Percentiles rank a stretch among this genome's conserved stretches.
phyloP scores from a whole-genome alignment of 1,140 invertebrate genomes.

The Cheumatopsyche charites region DNA sequence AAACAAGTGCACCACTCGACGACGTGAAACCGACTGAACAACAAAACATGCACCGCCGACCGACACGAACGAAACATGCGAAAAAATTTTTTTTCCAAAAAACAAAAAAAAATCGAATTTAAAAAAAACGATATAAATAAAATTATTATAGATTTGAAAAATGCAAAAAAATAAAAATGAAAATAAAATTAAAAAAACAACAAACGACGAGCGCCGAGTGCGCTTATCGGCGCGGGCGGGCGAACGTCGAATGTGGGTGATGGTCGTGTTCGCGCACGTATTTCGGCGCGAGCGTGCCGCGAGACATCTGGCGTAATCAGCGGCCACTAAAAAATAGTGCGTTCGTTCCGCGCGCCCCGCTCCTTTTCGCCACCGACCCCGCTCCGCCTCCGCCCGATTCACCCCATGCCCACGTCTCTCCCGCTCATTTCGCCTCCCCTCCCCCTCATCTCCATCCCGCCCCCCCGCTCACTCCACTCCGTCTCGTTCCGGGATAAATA shows the following conservation, averaged over 20 bases:
- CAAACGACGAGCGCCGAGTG: conserved; percentile 1
- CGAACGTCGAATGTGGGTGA: conserved; percentile 16
- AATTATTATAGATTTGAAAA: no score
- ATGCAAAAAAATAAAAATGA: neutral
- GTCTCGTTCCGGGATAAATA: conserved; percentile 42
- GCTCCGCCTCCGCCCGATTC: neutral
- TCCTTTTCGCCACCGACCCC: conserved; percentile 22
- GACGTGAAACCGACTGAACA: no score
- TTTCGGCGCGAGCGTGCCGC: conserved; percentile 33
- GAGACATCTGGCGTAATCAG: conserved; percentile 48
- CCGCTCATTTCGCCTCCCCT: no score
- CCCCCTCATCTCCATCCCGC: no score
- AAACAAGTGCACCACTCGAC: no score
- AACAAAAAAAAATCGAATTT: no score
- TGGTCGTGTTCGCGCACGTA: conserved; percentile 21
- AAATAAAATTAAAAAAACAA: neutral
- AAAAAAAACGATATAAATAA: no score
- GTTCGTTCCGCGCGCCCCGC: conserved; percentile 23
- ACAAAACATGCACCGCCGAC: no score
- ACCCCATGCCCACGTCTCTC: no score
- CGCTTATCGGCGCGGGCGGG: conserved; percentile 13
- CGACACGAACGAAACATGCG: no score
- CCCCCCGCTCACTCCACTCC: no score
- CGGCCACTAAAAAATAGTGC: conserved; percentile 49
- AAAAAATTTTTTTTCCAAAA: no score